Percentiles rank a stretch among this genome's conserved stretches.
Conservation (phyloP, 2,113 vertebrate genomes). For the Xenopus borealis region DNA sequence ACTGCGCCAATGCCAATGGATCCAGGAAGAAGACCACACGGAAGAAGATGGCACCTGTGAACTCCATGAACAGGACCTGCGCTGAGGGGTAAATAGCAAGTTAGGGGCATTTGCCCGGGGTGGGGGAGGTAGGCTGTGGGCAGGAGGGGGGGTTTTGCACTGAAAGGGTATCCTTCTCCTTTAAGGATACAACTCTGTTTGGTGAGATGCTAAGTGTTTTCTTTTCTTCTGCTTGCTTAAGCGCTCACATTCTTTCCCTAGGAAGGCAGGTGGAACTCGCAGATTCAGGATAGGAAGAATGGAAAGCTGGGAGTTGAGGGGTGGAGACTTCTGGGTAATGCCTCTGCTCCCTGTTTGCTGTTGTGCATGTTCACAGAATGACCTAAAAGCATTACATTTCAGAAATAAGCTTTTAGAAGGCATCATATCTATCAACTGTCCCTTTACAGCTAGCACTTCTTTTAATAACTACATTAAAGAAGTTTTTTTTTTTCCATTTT, state of each 20-base stretch:
- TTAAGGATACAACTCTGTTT: neutral
- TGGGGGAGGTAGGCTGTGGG: too few relatives aligned
- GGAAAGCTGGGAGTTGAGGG: conserved; percentile 74
- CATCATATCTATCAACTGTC: conserved; percentile 7
- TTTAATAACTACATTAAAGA: too few relatives aligned
- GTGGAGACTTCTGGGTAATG: conserved; percentile 76
- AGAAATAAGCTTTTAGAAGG: conserved; percentile 15
- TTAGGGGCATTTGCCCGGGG: too few relatives aligned
- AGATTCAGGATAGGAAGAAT: conserved; percentile 60
- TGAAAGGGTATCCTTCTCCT: too few relatives aligned
- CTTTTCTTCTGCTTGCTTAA: conserved; percentile 49
- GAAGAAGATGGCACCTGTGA: too few relatives aligned
- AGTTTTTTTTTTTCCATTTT: too few relatives aligned
- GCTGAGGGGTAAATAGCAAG: too few relatives aligned
- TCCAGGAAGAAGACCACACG: too few relatives aligned
- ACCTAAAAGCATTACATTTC: conserved; percentile 20
- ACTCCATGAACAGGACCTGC: too few relatives aligned
- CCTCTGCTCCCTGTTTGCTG: conserved; percentile 59
- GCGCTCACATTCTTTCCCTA: conserved; percentile 62
- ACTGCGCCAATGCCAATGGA: too few relatives aligned
- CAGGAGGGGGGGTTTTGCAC: too few relatives aligned
- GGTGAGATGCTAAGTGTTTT: conserved; percentile 35
- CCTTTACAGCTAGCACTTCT: too few relatives aligned
- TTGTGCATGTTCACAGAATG: conserved; percentile 57
- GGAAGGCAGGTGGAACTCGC: conserved; percentile 63